Conservation (phyloP, 1,140 invertebrate genomes). For the Trichonephila inaurata region DNA sequence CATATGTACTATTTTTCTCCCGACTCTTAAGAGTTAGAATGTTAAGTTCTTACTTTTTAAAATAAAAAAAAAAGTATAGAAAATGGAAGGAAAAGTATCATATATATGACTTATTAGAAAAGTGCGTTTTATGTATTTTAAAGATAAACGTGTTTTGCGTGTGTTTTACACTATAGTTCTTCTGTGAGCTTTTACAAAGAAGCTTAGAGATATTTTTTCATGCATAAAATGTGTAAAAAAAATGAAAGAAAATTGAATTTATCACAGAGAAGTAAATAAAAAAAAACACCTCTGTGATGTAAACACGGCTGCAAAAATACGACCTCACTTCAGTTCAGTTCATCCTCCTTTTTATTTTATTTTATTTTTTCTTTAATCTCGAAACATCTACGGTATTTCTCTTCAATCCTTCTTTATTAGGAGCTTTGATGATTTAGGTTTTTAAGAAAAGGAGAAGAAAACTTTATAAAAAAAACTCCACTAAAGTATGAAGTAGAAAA, state of each 20-base stretch:
- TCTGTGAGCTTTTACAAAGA: not conserved
- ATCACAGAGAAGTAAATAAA: not conserved
- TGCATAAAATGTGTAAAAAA: not conserved
- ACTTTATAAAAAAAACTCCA: not conserved
- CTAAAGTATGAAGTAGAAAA: not conserved
- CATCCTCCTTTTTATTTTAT: not conserved
- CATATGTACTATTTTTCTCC: not conserved
- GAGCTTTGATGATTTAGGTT: conserved; percentile 10
- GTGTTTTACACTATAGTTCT: not conserved
- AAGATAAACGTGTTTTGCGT: not conserved
- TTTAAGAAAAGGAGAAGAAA: not conserved
- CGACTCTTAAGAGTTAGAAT: not conserved
- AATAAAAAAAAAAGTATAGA: not conserved
- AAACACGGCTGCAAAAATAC: not conserved
- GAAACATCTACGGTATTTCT: not conserved
- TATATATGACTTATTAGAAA: not conserved
- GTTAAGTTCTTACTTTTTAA: not conserved
- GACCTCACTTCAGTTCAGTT: not conserved
- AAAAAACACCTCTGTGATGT: not conserved
- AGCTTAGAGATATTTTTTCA: not conserved
- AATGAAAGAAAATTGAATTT: not conserved
- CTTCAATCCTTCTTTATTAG: conserved; percentile 13
- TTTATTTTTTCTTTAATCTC: not conserved
- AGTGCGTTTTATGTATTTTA: not conserved
- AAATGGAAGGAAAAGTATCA: not conserved